phyloP scores from a whole-genome alignment of 2,888 invertebrate genomes.

The Drosophila emarginata region DNA sequence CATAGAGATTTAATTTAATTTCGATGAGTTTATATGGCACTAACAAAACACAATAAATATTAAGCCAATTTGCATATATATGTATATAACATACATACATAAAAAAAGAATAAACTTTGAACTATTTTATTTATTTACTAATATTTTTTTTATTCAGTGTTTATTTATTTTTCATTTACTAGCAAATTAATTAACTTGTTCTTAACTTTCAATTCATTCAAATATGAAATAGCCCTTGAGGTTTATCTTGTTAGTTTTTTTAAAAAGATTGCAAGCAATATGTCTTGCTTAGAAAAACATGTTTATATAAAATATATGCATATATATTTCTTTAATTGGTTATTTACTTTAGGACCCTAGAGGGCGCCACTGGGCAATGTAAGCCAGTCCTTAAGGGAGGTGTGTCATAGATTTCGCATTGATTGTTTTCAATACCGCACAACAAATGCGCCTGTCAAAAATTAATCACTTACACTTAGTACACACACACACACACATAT shows the following conservation, averaged over 20 bases:
- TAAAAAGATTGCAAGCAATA: neutral
- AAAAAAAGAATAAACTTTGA: neutral
- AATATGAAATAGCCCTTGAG: neutral
- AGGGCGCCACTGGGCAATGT: neutral
- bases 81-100: neutral
- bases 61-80: too few species aligned
- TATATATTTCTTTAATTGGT: slow-evolving; percentile 8
- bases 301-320: too few species aligned
- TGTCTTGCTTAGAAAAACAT: neutral
- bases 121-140: neutral
- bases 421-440: slow-evolving; percentile 72
- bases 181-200: neutral
- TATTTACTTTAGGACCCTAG: slow-evolving; percentile 1
- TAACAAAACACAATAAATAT: too few species aligned
- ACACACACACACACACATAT: slow-evolving; percentile 38
- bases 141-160: neutral
- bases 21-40: too few species aligned
- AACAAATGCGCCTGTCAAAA: slow-evolving; percentile 78
- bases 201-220: neutral
- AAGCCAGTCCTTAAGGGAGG: slow-evolving; percentile 31
- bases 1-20: too few species aligned
- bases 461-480: slow-evolving; percentile 78
- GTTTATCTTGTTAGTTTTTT: neutral
- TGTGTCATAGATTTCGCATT: slow-evolving; percentile 65
- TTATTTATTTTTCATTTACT: neutral